Evolutionary conservation across 2,888 invertebrate genomes (phyloP), one percentile per base, ranked within the genome.

Genomic region (Bedellia somnulentella): DNA sequence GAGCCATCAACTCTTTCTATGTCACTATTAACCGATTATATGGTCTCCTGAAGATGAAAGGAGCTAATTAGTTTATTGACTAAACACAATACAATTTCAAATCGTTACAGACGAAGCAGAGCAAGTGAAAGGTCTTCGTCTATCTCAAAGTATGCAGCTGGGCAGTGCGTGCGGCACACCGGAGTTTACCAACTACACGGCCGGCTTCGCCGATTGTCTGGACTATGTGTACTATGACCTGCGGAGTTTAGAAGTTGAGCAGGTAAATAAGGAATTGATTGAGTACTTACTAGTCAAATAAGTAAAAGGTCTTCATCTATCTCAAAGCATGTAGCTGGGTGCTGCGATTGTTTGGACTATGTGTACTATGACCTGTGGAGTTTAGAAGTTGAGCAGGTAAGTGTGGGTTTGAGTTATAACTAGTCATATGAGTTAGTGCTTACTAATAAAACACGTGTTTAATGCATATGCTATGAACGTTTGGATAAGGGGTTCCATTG

Each of bases 341-440:
- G 93, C 92, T 56, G 93, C 92, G 94, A 85, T 27, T 93, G 93
- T 40, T 71, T 97, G 33, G 97, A 97, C 67, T 96, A 96, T 49
- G 94, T 97, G 46, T 94, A 85, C 61, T 89, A 87, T 49, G 86
- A 93, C 43, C 80, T 68, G 36, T 64, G 80, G 32, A 67, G 78
- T 31, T 58, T 90, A 10, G 49, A 63, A 42, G 81, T 91, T 1
- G 61, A 78, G 25, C 82, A 87, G 73, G 84, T 87, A 52, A 40
- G n/a, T n/a, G n/a, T n/a, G n/a, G n/a, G n/a, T n/a, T n/a, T n/a
- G n/a, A n/a, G n/a, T n/a, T n/a, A n/a, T n/a, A n/a, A n/a, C n/a
- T n/a, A n/a, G n/a, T n/a, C n/a, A n/a, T n/a, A n/a, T n/a, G n/a
- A n/a, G n/a, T n/a, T n/a, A n/a, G n/a, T n/a, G n/a, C n/a, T n/a